Conservation (phyloP, 1,140 invertebrate species). For the Orchestia grillus region DNA sequence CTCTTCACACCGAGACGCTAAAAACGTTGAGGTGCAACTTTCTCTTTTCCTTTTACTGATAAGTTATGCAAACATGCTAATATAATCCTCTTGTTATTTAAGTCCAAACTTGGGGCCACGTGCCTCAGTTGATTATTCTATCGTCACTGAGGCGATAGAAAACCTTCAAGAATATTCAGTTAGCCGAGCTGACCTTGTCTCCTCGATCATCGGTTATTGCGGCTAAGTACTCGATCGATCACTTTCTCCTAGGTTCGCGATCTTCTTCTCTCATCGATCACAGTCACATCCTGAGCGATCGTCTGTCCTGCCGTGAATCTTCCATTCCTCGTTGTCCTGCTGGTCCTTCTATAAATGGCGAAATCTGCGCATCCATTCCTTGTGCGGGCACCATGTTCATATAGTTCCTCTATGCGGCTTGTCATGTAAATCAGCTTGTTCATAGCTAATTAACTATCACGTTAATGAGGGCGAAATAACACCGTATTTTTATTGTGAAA, state of each 20-base stretch:
- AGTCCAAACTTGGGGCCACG: background rate
- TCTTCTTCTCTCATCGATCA: slow-evolving; percentile 50
- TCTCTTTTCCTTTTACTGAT: background rate
- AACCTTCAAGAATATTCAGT: slow-evolving; percentile 38
- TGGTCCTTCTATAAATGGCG: background rate
- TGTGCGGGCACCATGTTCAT: background rate
- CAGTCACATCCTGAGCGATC: slow-evolving; percentile 14
- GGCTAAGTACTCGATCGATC: slow-evolving; percentile 30
- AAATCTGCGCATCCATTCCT: background rate
- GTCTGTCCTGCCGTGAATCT: background rate
- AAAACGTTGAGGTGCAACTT: background rate
- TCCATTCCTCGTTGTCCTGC: background rate
- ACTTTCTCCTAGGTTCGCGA: slow-evolving; percentile 14
- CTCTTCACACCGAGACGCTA: background rate
- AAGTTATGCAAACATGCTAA: background rate
- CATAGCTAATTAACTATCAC: background rate
- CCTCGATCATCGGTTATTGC: slow-evolving; percentile 39
- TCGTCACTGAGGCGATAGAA: background rate
- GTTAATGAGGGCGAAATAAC: background rate
- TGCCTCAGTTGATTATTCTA: background rate
- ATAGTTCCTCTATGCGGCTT: background rate
- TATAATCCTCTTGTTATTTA: background rate
- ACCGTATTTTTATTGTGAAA: background rate
- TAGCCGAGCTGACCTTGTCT: slow-evolving; percentile 7
- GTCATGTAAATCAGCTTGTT: background rate